These are phyloP conservation scores for Eilema sororculum DNA, from an alignment of 2,888 invertebrate species.

Conservation along the genomic window DNA sequence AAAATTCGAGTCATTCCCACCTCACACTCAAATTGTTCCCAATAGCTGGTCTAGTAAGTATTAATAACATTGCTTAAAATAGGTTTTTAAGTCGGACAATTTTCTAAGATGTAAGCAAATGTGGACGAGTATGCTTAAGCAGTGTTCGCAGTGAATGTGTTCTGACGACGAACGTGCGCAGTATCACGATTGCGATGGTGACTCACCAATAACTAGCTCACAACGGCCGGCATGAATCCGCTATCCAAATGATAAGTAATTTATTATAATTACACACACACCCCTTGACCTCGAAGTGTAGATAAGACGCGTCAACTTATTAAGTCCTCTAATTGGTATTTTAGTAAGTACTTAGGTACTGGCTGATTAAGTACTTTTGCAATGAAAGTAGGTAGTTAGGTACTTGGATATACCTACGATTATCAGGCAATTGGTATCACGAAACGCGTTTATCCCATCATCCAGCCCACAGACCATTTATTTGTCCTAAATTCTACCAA, in stretches of 20 bases:
- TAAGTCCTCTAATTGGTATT: constrained; percentile 65
- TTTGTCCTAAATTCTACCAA: not conserved
- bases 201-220: constrained; percentile 54
- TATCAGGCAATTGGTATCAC: not conserved
- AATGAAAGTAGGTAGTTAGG: not conserved
- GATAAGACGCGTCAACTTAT: constrained; percentile 60
- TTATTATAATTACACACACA: constrained; percentile 65
- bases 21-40: too few relatives aligned
- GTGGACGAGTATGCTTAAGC: constrained; percentile 27
- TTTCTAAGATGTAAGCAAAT: not conserved
- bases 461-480: not conserved
- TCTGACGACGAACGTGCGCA: constrained; percentile 63
- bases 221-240: constrained; percentile 54
- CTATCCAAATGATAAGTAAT: constrained; percentile 57
- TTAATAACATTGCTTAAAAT: not conserved
- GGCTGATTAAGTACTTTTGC: not conserved
- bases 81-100: not conserved
- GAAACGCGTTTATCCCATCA: not conserved
- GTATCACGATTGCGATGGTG: constrained; percentile 64
- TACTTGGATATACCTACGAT: not conserved
- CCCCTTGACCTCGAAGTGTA: constrained; percentile 64
- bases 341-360: not conserved
- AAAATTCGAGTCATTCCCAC: too few relatives aligned
- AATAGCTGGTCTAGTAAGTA: too few relatives aligned
- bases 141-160: constrained; percentile 33